Evolutionary conservation across 2,797 vertebrate genomes (phyloP), one percentile per base, ranked within the genome.

Genomic region (Hyperoplus lanceolatus): DNA sequence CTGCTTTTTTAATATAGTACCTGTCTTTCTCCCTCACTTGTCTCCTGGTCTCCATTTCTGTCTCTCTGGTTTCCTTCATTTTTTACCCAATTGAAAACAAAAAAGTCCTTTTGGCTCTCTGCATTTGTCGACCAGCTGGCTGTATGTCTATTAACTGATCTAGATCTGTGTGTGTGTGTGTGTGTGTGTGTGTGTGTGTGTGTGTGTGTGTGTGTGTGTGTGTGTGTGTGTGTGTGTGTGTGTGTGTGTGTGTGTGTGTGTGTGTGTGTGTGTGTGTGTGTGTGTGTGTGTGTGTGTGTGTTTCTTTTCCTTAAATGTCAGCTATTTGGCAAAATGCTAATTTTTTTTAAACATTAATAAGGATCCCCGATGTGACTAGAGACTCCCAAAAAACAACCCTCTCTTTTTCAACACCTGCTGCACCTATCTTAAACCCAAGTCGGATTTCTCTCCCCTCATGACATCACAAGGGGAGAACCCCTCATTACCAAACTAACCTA

Each of bases 1-100:
- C 69, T 61, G 57, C 38, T 53, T 84, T 72, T 66, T 71, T 51
- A 68, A 77, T 60, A 69, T 42, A 11, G 2, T 56, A 64, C 42
- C 59, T 46, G 60, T 80, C 63, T 51, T 38, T 70, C 59, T 60
- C 13, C 9, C 74, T 54, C 54, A 16, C n/a, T 61, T 73, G 38
- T 75, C 70, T 55, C 10, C 15, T 43, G 62, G 4, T 72, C 36
- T 29, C 11, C 49, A 18, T 76, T 36, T 49, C 50, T 69, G 4
- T n/a, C 49, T 70, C 13, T 11, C 43, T 59, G 38, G 49, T 13
- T 51, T 43, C 54, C 14, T 54, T 63, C 50, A 36, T 29, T 14
- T 18, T 50, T 16, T 0, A 41, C 8, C 18, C 57, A 29, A 2
- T 65, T 53, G 41, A 7, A 51, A 53, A 48, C 8, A 9, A 38